A percentile compares a stretch with the other conserved stretches of the same genome.
Evolutionary conservation across 2,797 vertebrate genomes (phyloP).

Genomic region (Dromococcyx pavoninus): DNA sequence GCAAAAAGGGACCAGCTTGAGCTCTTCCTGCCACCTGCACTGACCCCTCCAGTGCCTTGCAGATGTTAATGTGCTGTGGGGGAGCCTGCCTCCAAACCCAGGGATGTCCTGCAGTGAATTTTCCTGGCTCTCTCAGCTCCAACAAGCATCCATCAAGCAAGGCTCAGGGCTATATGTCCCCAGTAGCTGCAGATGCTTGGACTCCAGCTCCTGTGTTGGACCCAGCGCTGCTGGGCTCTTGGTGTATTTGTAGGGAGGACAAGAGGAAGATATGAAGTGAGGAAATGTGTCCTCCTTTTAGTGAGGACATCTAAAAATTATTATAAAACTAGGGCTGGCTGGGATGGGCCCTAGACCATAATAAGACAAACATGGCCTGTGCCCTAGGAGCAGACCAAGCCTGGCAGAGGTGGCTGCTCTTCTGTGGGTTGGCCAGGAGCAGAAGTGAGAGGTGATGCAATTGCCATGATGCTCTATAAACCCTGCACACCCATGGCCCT

Average conservation of each 20-base stretch:
- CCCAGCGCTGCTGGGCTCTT: neutral
- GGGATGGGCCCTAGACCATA: neutral
- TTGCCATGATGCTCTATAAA: neutral
- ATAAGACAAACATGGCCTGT: neutral
- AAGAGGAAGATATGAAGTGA: neutral
- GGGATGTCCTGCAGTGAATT: neutral
- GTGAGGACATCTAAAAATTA: neutral
- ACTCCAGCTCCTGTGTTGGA: neutral
- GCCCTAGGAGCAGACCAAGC: neutral
- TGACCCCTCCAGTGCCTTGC: neutral
- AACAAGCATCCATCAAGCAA: neutral
- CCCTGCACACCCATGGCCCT: neutral
- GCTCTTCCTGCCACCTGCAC: constrained; percentile 6
- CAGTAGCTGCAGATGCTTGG: neutral
- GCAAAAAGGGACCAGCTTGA: neutral
- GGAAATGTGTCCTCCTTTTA: too few species aligned
- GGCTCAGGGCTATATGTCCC: neutral
- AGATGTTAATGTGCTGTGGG: constrained; percentile 12
- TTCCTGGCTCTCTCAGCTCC: neutral
- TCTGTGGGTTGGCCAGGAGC: neutral
- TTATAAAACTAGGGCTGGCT: neutral
- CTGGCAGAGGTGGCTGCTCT: neutral
- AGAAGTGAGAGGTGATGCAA: neutral
- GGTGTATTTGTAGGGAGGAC: neutral
- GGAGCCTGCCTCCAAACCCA: neutral